Percentiles rank a stretch among this genome's conserved stretches.
Evolutionary conservation across 2,888 invertebrate genomes (phyloP).

Genomic region (Ennomos quercinarius): DNA sequence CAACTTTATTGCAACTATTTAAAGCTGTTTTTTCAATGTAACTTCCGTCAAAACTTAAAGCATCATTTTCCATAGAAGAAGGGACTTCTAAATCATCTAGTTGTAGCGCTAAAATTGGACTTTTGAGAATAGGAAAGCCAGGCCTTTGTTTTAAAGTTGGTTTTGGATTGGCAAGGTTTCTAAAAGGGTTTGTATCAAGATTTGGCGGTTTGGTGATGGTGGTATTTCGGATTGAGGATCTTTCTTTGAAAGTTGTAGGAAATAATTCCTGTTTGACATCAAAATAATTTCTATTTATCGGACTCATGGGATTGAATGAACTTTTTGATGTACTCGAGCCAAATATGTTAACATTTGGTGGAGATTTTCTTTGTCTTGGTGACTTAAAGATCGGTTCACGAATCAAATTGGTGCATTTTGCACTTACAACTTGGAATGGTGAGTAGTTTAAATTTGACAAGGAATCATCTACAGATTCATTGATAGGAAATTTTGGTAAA

Average conservation of each 20-base stretch:
- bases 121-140: conserved; percentile 3
- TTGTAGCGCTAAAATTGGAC: background rate
- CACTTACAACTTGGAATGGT: too few species aligned
- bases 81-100: background rate
- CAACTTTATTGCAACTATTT: background rate
- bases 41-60: background rate
- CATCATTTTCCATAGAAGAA: too few species aligned
- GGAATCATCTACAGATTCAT: background rate
- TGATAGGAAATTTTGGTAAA: background rate
- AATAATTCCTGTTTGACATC: background rate
- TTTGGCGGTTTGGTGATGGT: background rate
- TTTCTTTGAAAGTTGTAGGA: background rate
- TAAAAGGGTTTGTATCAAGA: background rate
- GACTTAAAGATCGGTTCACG: too few species aligned
- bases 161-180: background rate
- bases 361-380: too few species aligned
- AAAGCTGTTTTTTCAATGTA: conserved; percentile 5
- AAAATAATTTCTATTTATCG: background rate
- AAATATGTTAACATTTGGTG: background rate
- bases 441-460: background rate
- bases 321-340: background rate
- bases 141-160: background rate
- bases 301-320: background rate
- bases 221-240: background rate
- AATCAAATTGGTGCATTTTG: too few species aligned